Evolutionary conservation across 2,797 vertebrate genomes (phyloP).

Genomic region (Buphagus erythrorhynchus): DNA sequence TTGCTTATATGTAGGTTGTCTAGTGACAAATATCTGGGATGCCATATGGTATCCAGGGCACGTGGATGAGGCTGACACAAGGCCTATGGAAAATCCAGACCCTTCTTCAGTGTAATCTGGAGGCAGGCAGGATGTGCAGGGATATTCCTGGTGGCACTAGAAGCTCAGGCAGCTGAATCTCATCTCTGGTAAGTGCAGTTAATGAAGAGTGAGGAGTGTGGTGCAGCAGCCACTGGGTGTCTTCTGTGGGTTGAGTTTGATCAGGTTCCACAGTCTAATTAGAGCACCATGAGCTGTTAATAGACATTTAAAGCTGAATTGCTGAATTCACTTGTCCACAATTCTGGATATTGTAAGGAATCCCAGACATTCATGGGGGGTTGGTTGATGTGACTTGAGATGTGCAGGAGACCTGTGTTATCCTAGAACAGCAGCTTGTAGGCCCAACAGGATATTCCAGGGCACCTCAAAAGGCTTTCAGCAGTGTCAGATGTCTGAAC

Average conservation of each 20-base stretch:
- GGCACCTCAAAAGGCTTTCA: background rate
- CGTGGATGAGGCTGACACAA: background rate
- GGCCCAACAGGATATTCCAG: background rate
- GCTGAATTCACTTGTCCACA: background rate
- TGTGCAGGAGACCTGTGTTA: background rate
- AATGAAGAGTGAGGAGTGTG: background rate
- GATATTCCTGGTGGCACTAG: background rate
- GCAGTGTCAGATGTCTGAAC: background rate
- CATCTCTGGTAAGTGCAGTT: background rate
- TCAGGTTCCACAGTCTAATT: background rate
- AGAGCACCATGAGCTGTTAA: background rate
- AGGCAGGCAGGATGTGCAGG: background rate
- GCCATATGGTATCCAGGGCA: background rate
- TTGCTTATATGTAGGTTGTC: background rate
- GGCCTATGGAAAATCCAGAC: background rate
- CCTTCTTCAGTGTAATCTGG: background rate
- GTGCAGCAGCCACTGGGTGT: background rate
- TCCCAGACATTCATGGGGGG: accelerated
- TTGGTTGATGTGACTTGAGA: background rate
- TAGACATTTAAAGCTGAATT: background rate
- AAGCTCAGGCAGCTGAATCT: background rate
- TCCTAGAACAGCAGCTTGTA: background rate
- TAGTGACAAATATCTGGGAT: background rate
- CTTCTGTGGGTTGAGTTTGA: background rate
- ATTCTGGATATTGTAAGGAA: background rate